phyloP scores from a whole-genome alignment of 2,888 invertebrate genomes.

The Aspidiotus destructor region DNA sequence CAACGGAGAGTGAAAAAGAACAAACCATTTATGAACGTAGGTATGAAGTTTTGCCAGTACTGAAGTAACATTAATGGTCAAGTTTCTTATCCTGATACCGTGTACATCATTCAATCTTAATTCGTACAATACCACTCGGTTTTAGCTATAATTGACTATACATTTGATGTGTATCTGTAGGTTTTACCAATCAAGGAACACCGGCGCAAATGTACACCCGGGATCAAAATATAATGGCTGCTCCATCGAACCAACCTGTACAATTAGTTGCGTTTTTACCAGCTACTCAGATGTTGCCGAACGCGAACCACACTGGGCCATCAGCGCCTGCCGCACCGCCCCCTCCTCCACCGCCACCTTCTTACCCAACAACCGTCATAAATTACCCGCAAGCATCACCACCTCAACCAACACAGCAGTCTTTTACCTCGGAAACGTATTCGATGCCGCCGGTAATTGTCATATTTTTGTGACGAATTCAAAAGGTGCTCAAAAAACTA shows the following conservation, averaged over 20 bases:
- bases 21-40: no score
- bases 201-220: constrained; percentile 18
- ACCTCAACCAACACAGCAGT: constrained; percentile 12
- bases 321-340: constrained; percentile 19
- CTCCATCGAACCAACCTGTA: constrained; percentile 19
- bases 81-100: no score
- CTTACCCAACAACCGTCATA: constrained; percentile 16
- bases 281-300: constrained; percentile 19
- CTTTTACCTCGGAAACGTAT: constrained; percentile 24
- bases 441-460: constrained; percentile 22
- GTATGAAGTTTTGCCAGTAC: no score
- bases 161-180: neutral
- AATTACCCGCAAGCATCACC: constrained; percentile 16
- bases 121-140: no score
- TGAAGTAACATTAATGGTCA: no score
- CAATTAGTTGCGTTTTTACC: constrained; percentile 25
- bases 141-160: no score
- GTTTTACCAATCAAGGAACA: constrained; percentile 18
- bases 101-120: no score
- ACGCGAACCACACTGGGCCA: constrained; percentile 19
- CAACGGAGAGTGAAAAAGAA: no score
- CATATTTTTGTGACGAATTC: no score
- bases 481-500: neutral
- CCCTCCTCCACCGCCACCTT: constrained; percentile 19
- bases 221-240: constrained; percentile 21